phyloP scores from a whole-genome alignment of 2,888 invertebrate genomes.

The Marronus borbonicus region DNA sequence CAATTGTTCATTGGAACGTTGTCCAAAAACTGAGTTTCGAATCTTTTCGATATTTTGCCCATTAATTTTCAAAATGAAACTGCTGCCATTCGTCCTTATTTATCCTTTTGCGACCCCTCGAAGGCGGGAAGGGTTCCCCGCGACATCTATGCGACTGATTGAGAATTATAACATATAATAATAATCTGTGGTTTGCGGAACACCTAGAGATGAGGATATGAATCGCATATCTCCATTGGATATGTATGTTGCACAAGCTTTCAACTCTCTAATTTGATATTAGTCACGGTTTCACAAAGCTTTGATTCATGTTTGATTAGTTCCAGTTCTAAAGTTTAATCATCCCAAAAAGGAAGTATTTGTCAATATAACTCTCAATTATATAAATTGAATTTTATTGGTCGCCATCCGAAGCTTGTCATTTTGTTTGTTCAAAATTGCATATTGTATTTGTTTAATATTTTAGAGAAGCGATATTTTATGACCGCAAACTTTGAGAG shows the following conservation, averaged over 20 bases:
- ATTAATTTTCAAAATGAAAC: constrained; percentile 40
- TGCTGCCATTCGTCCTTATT: constrained; percentile 33
- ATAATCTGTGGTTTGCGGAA: constrained; percentile 33
- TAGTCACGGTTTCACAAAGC: constrained; percentile 29
- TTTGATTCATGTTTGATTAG: neutral
- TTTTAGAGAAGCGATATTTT: no score
- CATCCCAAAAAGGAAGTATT: constrained; percentile 23
- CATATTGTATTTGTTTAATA: no score
- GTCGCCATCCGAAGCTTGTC: no score
- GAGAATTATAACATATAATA: constrained; percentile 39
- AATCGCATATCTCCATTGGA: constrained; percentile 22
- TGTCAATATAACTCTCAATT: neutral
- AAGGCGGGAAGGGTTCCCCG: constrained; percentile 23
- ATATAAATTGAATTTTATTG: no score
- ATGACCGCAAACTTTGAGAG: no score
- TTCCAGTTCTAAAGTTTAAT: constrained; percentile 8
- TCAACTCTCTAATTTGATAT: constrained; percentile 6
- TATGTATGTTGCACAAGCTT: constrained; percentile 17
- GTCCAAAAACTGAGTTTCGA: constrained; percentile 29
- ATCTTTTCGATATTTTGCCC: constrained; percentile 39
- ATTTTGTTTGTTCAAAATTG: no score
- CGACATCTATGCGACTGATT: constrained; percentile 42
- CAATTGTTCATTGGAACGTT: constrained; percentile 18
- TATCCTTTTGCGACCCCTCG: constrained; percentile 44
- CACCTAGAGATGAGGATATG: constrained; percentile 38